A percentile compares a stretch with the other conserved stretches of the same genome.
Conservation (phyloP, 1,140 invertebrate species). For the Solen grandis region DNA sequence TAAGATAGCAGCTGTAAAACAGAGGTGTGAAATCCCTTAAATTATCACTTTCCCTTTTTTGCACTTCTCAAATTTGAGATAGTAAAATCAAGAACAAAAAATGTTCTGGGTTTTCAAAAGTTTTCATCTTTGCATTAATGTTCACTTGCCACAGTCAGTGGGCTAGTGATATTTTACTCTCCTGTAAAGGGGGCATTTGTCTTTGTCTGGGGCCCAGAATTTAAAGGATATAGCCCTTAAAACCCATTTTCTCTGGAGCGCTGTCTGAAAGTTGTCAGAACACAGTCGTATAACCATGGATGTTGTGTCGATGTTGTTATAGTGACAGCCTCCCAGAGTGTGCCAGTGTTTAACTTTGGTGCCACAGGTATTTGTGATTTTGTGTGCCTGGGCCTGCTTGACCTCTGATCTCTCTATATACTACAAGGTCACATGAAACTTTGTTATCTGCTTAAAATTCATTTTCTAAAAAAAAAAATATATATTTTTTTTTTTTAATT, state of each 20-base stretch:
- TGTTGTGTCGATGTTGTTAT: not conserved
- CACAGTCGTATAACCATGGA: not conserved
- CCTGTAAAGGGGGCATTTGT: not conserved
- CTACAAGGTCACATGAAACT: too few species aligned
- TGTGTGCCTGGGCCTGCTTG: too few species aligned
- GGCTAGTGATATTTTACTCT: not conserved
- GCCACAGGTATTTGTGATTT: slow-evolving; percentile 35
- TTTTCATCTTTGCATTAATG: not conserved
- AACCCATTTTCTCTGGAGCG: not conserved
- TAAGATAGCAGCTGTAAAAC: too few species aligned
- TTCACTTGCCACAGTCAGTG: not conserved
- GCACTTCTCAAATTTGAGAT: too few species aligned
- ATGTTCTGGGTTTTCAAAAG: too few species aligned
- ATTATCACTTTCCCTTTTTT: too few species aligned
- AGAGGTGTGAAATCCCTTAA: too few species aligned
- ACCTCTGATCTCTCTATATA: too few species aligned
- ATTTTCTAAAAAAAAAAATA: too few species aligned
- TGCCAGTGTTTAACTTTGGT: slow-evolving; percentile 20
- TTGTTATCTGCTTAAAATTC: too few species aligned
- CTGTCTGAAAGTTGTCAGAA: not conserved
- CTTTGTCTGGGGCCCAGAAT: not conserved
- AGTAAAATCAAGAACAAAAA: too few species aligned
- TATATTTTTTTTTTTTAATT: too few species aligned
- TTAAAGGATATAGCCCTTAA: not conserved
- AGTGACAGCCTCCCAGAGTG: not conserved